Evolutionary conservation across 2,888 invertebrate species (phyloP), one percentile per base, ranked within the genome.

Genomic region (Stegophylla sp.): DNA sequence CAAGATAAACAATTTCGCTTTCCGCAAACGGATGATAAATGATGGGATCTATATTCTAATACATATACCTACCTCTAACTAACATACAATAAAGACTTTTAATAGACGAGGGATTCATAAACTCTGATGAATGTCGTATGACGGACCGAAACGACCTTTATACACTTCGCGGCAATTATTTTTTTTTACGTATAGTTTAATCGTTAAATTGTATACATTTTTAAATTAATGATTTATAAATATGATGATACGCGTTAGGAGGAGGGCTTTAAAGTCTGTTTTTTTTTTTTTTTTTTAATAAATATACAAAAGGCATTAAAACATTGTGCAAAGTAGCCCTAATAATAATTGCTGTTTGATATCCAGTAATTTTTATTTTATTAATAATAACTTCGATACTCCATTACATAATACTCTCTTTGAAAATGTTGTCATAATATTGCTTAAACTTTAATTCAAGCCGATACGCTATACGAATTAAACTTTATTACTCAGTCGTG

Each of bases 21-120:
- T 77, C 45, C 77, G 77, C 67, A 77, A 67, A 77, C 67, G 77
- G 59, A 77, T 77, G 77, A 77, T 77, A 77, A 77, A 77, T 77
- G 77, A 77, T 77, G 67, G 67, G 67, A 77, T 69, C 77, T 59
- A 77, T 77, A 59, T 67, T 69, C 56, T 56, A 59, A 56, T 59
- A 59, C 66, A 59, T 64, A 64, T n/a, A n/a, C n/a, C n/a, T n/a
- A n/a, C n/a, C n/a, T 26, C 67, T 77, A 77, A 77, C 67, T 77
- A 45, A 77, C 77, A 77, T 59, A 77, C 67, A 77, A 77, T 77
- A 77, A 56, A 69, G 67, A 59, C 56, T 77, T 77, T 77, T 67
- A 77, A 77, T 77, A 67, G 77, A 77, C 67, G 67, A 67, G 66
- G 66, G 76, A 77, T 67, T 66, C 56, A 69, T 69, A 77, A 43